Base-by-base conservation (phyloP, 2,113 vertebrate species). In the Salvelinus alpinus region DNA sequence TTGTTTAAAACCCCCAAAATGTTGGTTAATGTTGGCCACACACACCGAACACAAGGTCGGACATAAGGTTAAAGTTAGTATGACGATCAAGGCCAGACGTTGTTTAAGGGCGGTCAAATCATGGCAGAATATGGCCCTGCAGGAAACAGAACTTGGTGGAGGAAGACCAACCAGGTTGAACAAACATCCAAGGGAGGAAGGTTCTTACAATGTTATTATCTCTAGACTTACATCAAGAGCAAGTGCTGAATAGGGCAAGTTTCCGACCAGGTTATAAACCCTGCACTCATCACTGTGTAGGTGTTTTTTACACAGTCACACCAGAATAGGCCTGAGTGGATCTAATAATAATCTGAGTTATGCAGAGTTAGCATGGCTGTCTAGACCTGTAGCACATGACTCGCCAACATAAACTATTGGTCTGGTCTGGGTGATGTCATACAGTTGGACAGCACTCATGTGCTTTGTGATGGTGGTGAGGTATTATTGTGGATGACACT, bases 321-420 rank as follows among this genome's bases (percentile, higher is more conserved):
- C 1, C 67, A 8, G 65, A 44, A 44, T 11, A 44, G 65, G 27
- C 54, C 20, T 76, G 72, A 74, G 68, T 22, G 47, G 3, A 70
- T 82, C 34, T 85, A 69, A 76, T 78, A 71, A 79, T 38, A 48
- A 18, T 13, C 64, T 13, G 27, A 80, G 68, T 70, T 1, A 20
- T 48, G 65, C 71, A 5, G 51, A 76, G 22, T 31, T 80, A 20
- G 31, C 31, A 12, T 68, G 2, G 22, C 31, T 0, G 74, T 77
- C 60, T 75, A 72, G 79, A 78, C 70, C 1, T 13, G 74, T 64
- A 54, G 13, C n/a, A 51, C 16, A 1, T 62, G 71, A 77, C 67
- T 44, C 9, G 14, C 14, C 65, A 18, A 77, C 66, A 70, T 44
- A 44, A 44, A 11, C 38, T 44, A 44, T 44, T 44, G 51, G 64